A percentile compares a stretch with the other conserved stretches of the same genome.
phyloP scores from a whole-genome alignment of 2,113 vertebrate genomes.

The Neogale vison region DNA sequence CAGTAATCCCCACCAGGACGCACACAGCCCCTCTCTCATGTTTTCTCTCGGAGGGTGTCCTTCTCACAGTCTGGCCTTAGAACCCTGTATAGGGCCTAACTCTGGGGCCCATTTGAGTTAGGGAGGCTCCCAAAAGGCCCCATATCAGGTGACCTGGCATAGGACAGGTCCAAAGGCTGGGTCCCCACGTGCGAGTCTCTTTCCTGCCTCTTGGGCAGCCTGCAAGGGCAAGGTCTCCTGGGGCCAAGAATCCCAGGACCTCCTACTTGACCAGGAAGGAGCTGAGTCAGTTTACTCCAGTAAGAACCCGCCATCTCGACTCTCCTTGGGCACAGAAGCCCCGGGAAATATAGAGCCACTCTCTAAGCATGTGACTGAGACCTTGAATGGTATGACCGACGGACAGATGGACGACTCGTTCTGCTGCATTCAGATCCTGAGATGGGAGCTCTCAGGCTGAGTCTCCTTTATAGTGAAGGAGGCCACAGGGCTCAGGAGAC shows the following conservation, averaged over 20 bases:
- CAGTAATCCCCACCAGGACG: background rate
- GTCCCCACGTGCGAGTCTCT: background rate
- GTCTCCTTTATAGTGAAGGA: background rate
- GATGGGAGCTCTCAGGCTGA: background rate
- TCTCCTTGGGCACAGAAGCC: background rate
- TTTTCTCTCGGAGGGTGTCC: background rate
- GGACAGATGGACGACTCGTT: background rate
- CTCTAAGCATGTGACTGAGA: background rate
- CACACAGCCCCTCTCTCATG: background rate
- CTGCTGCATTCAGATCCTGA: background rate
- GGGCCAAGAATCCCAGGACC: background rate
- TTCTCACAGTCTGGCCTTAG: background rate
- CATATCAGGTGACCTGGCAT: background rate
- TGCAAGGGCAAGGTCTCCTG: background rate
- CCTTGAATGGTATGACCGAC: background rate
- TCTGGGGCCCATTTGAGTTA: background rate
- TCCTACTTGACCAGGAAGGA: slow-evolving; percentile 8
- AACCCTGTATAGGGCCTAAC: background rate
- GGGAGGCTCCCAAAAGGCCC: background rate
- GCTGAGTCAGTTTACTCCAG: slow-evolving; percentile 1
- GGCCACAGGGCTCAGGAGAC: background rate
- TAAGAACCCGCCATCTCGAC: background rate
- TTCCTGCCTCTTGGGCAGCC: background rate
- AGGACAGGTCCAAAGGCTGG: slow-evolving; percentile 8
- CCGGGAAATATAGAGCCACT: background rate